phyloP scores from a whole-genome alignment of 1,140 invertebrate genomes.

The Zaprionus ghesquierei region DNA sequence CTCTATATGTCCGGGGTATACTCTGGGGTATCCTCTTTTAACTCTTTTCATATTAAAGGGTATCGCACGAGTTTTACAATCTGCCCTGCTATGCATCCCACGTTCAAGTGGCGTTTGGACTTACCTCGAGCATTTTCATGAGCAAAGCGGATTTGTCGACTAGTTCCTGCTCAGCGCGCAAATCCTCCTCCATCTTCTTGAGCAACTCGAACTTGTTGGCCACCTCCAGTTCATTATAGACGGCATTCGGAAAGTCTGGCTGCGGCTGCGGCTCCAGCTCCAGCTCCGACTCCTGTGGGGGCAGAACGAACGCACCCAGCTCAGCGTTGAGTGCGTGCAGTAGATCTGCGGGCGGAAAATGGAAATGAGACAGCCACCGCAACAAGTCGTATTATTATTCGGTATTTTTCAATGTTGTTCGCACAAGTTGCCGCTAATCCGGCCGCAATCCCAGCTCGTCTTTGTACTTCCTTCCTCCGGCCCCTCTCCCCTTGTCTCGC shows the following conservation, averaged over 20 bases:
- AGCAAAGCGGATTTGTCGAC: conserved; percentile 80
- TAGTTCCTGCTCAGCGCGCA: conserved; percentile 77
- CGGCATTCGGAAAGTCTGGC: conserved; percentile 63
- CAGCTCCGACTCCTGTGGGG: conserved; percentile 34
- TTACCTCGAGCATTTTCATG: conserved; percentile 81
- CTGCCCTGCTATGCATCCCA: background rate
- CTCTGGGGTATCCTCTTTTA: too few species aligned
- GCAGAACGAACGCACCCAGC: conserved; percentile 25
- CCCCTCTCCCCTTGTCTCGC: background rate
- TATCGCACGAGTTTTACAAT: background rate
- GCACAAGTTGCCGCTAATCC: conserved; percentile 50
- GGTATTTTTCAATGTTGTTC: conserved; percentile 48
- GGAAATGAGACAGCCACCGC: conserved; percentile 9
- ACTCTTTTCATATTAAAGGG: too few species aligned
- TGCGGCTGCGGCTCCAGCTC: conserved; percentile 19
- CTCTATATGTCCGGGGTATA: too few species aligned
- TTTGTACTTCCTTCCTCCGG: too few species aligned
- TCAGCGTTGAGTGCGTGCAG: conserved; percentile 65
- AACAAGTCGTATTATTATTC: conserved; percentile 49
- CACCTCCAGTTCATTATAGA: conserved; percentile 66
- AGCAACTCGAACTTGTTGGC: conserved; percentile 73
- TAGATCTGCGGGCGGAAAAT: conserved; percentile 49
- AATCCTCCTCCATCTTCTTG: conserved; percentile 75
- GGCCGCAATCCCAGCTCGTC: conserved; percentile 26
- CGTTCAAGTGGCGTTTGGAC: conserved; percentile 10